A percentile compares a stretch with the other conserved stretches of the same genome.
These are phyloP conservation scores for Macrotis lagotis DNA, from an alignment of 2,113 vertebrate genomes.

Conservation along the genomic window DNA sequence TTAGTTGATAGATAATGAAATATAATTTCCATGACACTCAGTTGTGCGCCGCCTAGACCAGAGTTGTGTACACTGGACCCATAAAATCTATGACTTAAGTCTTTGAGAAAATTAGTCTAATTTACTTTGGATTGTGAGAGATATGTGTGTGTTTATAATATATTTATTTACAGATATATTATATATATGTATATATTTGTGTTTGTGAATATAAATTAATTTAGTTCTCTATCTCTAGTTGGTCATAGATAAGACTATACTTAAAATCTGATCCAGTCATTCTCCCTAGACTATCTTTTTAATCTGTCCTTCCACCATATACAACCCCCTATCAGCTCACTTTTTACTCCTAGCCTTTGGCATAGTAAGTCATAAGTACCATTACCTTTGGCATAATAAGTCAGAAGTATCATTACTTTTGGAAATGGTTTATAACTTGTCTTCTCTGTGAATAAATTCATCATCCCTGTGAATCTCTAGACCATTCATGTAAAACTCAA, in stretches of 20 bases:
- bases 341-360: background rate
- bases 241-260: background rate
- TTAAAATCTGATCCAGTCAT: background rate
- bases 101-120: background rate
- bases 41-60: background rate
- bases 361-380: background rate
- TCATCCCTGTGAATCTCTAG: background rate
- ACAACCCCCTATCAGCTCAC: background rate
- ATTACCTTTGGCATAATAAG: too few species aligned
- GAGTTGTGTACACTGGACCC: background rate
- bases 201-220: background rate
- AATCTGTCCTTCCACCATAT: background rate
- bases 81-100: background rate
- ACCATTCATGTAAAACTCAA: background rate
- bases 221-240: background rate
- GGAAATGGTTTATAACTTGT: background rate
- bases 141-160: too few species aligned
- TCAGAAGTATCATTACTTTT: background rate
- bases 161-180: too few species aligned
- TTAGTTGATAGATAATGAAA: background rate
- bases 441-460: background rate
- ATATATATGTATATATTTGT: too few species aligned
- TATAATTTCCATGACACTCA: background rate
- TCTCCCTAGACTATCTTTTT: background rate
- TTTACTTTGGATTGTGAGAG: too few species aligned